These are phyloP conservation scores for Chrysopilus asiliformis DNA, from an alignment of 2,888 invertebrate species.

Conservation along the genomic window DNA sequence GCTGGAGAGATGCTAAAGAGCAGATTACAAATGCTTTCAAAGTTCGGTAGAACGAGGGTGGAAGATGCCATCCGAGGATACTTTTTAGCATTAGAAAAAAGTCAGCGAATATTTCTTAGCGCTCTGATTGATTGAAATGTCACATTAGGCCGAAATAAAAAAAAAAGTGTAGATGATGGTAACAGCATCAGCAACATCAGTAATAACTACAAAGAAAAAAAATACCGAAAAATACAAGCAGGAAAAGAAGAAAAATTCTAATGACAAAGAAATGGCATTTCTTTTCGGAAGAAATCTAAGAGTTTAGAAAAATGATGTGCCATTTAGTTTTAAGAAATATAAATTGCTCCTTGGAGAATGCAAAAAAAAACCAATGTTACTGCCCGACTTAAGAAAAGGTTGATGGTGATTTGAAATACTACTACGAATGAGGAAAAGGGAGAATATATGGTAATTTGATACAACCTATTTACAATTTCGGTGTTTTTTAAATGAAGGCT, in stretches of 20 bases:
- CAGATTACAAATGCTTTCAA: not conserved
- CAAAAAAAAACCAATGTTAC: not conserved
- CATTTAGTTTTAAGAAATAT: conserved; percentile 16
- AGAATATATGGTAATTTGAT: no score
- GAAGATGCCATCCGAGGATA: not conserved
- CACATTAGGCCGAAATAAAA: conserved; percentile 11
- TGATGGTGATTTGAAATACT: no score
- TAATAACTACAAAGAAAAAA: not conserved
- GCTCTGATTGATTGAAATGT: conserved; percentile 15
- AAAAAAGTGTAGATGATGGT: conserved; percentile 4
- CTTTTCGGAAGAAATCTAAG: conserved; percentile 4
- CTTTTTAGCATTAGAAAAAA: not conserved
- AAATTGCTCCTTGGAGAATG: conserved; percentile 11
- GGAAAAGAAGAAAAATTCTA: not conserved
- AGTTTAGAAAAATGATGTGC: conserved; percentile 15
- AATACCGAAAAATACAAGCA: not conserved
- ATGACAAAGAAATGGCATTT: not conserved
- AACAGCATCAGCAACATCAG: not conserved
- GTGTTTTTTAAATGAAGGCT: no score
- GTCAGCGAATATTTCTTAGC: conserved; percentile 1
- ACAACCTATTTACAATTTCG: no score
- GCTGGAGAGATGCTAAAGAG: not conserved
- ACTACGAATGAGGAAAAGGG: no score
- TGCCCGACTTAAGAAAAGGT: no score
- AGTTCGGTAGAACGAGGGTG: not conserved